Evolutionary conservation across 92 coral and sea anemone genomes (phyloP).

Genomic region (Porites divaricata): DNA sequence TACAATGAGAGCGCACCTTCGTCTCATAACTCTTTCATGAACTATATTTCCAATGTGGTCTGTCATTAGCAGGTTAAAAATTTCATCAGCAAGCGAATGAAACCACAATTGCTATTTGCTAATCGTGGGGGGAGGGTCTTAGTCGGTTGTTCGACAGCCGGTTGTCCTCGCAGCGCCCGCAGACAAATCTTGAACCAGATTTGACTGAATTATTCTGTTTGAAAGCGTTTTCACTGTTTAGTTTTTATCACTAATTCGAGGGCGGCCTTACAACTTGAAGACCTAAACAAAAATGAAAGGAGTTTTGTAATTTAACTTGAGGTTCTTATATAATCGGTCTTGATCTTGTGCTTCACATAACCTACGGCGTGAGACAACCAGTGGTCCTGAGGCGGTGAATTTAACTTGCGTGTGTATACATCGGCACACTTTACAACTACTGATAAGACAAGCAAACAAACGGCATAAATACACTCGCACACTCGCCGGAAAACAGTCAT

Average conservation of each 20-base stretch:
- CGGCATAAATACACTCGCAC: background rate
- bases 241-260: too few species aligned
- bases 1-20: slow-evolving; percentile 16
- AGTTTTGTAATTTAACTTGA: too few species aligned
- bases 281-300: too few species aligned
- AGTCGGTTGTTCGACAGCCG: background rate
- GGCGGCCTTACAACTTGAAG: too few species aligned
- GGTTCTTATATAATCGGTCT: too few species aligned
- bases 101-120: slow-evolving; percentile 26
- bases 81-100: slow-evolving; percentile 20
- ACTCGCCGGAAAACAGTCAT: background rate
- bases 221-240: too few species aligned
- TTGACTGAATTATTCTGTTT: too few species aligned
- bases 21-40: slow-evolving; percentile 54
- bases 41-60: slow-evolving; percentile 37
- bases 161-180: too few species aligned
- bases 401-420: background rate
- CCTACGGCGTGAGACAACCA: too few species aligned
- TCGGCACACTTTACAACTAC: background rate
- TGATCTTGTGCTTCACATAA: too few species aligned
- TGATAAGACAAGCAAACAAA: slow-evolving; percentile 14
- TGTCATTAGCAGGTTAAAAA: slow-evolving; percentile 40
- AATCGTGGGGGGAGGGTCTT: slow-evolving; percentile 14
- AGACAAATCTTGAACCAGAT: too few species aligned
- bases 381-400: background rate